Conservation (phyloP, 1,140 invertebrate species). For the Anastrepha obliqua region DNA sequence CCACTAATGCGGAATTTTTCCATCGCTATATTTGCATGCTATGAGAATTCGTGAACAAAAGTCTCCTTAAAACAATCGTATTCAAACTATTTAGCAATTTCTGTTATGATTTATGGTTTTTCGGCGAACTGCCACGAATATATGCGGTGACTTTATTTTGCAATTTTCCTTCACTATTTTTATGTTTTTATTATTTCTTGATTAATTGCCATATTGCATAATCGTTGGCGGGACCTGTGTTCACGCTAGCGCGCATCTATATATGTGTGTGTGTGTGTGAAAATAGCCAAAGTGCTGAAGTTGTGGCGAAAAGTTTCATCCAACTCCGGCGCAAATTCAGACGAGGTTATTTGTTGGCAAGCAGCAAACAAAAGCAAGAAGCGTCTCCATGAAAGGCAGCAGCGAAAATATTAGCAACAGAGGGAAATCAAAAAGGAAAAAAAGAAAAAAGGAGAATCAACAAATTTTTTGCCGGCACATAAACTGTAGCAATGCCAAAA, state of each 20-base stretch:
- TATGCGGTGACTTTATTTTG: background rate
- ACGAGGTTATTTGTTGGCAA: background rate
- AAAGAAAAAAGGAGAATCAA: background rate
- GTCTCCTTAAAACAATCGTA: slow-evolving; percentile 31
- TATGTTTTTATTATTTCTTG: slow-evolving; percentile 26
- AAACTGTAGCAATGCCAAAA: slow-evolving; percentile 1
- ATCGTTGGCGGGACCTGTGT: slow-evolving; percentile 23
- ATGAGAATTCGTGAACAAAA: background rate
- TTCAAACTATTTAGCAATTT: slow-evolving; percentile 38
- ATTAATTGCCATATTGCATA: slow-evolving; percentile 49
- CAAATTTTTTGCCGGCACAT: background rate
- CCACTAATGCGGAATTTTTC: too few relatives aligned
- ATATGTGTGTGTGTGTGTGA: slow-evolving; percentile 3
- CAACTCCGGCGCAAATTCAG: background rate
- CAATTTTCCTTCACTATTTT: background rate
- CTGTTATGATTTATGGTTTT: slow-evolving; percentile 34
- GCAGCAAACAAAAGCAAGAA: background rate
- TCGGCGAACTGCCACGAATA: background rate
- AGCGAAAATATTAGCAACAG: background rate
- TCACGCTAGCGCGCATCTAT: background rate
- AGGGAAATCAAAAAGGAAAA: background rate
- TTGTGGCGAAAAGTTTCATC: slow-evolving; percentile 13
- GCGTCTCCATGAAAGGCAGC: background rate
- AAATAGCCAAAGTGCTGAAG: slow-evolving; percentile 17
- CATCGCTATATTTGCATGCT: too few relatives aligned